Evolutionary conservation across 1,140 invertebrate genomes (phyloP), one percentile per base, ranked within the genome.

Genomic region (Eurosta solidaginis): DNA sequence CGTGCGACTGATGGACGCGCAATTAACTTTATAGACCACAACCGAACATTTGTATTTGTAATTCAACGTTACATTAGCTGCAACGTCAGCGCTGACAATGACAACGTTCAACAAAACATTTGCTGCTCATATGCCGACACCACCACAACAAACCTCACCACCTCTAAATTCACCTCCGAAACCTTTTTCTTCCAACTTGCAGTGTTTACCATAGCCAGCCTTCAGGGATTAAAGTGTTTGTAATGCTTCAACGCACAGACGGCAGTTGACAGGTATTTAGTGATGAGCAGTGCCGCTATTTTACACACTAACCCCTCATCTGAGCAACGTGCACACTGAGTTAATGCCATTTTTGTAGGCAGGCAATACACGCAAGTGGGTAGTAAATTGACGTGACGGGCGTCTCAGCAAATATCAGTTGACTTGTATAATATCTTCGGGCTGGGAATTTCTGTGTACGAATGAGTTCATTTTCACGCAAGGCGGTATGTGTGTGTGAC

Each of bases 201-300:
- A 33, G 33, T 68, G 59, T 40, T n/a, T n/a, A n/a, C n/a, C 59
- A 42, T 3, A 20, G 59, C 59, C n/a, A 68, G 40, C 59, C 59
- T 68, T 68, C 59, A 68, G 59, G 59, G 59, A 68, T 68, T 68
- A 68, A 68, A 68, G 59, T 68, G 59, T 68, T 68, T 40, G 59
- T 20, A 68, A 40, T 68, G 59, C 59, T 40, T 68, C 59, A 33
- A 17, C 59, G 59, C 27, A 68, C 59, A 68, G 40, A 40, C 59
- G 59, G 59, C 59, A 68, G 33, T 17, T 40, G 59, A 68, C 59
- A 40, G 17, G 33, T 25, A 3, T n/a, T 12, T 40, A 20, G 25
- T 17, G 50, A 20, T 33, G 7, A 17, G 59, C 59, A 20, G 33
- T n/a, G 36, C 33, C n/a, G 27, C 59, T 29, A 33, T 29, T 68